phyloP scores from a whole-genome alignment of 2,797 vertebrate genomes.

The Pseudochirops corinnae region DNA sequence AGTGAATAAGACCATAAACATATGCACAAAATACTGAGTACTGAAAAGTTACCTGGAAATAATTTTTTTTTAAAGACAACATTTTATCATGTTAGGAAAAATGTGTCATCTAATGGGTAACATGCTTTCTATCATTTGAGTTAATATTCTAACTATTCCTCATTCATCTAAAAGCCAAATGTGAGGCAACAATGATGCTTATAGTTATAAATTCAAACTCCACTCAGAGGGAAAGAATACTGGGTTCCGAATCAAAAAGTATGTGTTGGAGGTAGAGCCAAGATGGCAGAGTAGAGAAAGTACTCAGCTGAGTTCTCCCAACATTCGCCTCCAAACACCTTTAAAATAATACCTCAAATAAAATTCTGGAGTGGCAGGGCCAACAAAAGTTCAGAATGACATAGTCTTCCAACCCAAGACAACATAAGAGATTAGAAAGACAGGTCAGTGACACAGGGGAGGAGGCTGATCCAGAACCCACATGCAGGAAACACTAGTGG shows the following conservation, averaged over 20 bases:
- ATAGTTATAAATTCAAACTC: conserved; percentile 15
- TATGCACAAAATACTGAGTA: neutral
- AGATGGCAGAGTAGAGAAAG: neutral
- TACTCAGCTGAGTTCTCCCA: neutral
- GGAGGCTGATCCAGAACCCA: neutral
- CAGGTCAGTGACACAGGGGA: neutral
- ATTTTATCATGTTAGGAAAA: neutral
- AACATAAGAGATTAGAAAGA: neutral
- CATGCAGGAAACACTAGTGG: neutral
- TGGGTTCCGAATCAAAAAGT: neutral
- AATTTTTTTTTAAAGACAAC: neutral
- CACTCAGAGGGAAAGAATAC: neutral
- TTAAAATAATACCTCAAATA: neutral
- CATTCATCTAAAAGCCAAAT: neutral
- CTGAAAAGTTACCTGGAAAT: neutral
- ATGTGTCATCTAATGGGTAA: neutral
- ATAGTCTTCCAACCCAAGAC: neutral
- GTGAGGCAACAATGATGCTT: neutral
- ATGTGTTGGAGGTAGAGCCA: neutral
- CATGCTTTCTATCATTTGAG: neutral
- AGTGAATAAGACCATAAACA: neutral
- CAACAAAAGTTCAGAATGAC: neutral
- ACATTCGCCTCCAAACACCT: neutral
- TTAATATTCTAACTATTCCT: neutral
- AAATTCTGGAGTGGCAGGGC: neutral